phyloP scores from a whole-genome alignment of 2,113 vertebrate species.

The Pyxicephalus adspersus region DNA sequence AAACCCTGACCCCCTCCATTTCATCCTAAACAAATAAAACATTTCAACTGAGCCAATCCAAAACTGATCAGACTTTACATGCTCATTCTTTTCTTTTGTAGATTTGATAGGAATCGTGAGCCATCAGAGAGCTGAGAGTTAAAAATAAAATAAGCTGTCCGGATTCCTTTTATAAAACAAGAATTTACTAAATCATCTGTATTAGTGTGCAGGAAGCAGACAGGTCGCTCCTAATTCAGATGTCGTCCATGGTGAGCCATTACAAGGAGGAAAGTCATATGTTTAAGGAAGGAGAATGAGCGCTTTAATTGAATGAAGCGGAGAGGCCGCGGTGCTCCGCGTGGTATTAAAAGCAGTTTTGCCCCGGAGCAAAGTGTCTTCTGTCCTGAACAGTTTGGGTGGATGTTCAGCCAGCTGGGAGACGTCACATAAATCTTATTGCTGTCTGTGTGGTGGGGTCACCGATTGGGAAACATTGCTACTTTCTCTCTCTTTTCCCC shows the following conservation, averaged over 20 bases:
- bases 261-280: neutral
- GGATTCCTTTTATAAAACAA: too few species aligned
- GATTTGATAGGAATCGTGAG: too few species aligned
- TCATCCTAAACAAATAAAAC: too few species aligned
- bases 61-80: too few species aligned
- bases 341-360: constrained; percentile 39
- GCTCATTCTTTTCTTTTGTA: too few species aligned
- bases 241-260: neutral
- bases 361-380: constrained; percentile 24
- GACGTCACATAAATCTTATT: constrained; percentile 36
- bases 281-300: constrained; percentile 15
- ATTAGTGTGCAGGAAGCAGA: constrained; percentile 18
- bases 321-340: neutral
- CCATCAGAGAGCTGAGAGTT: too few species aligned
- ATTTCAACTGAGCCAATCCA: too few species aligned
- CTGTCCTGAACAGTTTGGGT: constrained; percentile 14
- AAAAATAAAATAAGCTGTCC: neutral
- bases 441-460: neutral
- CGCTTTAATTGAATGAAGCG: constrained; percentile 33
- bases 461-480: neutral
- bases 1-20: too few species aligned
- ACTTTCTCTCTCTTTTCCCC: neutral
- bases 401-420: constrained; percentile 25
- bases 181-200: neutral
- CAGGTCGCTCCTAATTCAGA: neutral